Evolutionary conservation across 2,113 vertebrate genomes (phyloP), one percentile per base, ranked within the genome.

Genomic region (Vanacampus margaritifer): DNA sequence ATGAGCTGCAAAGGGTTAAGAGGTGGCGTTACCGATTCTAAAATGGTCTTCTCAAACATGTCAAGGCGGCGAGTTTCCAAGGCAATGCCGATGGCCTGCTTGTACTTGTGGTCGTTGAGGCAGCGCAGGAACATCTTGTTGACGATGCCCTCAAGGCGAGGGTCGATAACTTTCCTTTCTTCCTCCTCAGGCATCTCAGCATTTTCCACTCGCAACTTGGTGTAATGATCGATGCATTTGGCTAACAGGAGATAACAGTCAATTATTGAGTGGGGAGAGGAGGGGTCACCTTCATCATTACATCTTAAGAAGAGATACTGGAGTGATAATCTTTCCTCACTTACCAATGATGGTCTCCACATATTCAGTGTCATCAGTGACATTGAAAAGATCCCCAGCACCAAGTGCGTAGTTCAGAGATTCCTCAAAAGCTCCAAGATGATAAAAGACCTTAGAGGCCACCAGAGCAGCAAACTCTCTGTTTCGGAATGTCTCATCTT

Each of bases 41-140:
- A 82, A 82, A 99, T 93, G 65, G 96, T 98, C 81, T 97, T 98
- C 89, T 99, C 97, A 83, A 99, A 99, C 85, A 99, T 82, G 64
- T 99, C 98, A 79, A 99, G 88, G 58, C 98, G 92, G 17, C 97
- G 92, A 0, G 97, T 99, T 89, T 99, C 97, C 71, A 99, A 85
- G 32, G 98, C 95, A 0, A 99, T 99, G 67, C 97, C 98, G 0
- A 99, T 96, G 51, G 97, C 98, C 80, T 99, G 96, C 76, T 99
- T 99, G 83, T 98, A 99, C 84, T 98, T 99, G 91, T 97, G 97
- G 75, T 99, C 96, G 12, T 97, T 96, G 37, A 99, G 86, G 86
- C 98, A 99, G 32, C 96, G 89, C 82, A 97, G 94, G 79, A 99
- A 99, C 98, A 99, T 99, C 86, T 99, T 98, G 90, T 99, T 98